Conservation (phyloP, 2,113 vertebrate species). For the Paraplagusia blochii region DNA sequence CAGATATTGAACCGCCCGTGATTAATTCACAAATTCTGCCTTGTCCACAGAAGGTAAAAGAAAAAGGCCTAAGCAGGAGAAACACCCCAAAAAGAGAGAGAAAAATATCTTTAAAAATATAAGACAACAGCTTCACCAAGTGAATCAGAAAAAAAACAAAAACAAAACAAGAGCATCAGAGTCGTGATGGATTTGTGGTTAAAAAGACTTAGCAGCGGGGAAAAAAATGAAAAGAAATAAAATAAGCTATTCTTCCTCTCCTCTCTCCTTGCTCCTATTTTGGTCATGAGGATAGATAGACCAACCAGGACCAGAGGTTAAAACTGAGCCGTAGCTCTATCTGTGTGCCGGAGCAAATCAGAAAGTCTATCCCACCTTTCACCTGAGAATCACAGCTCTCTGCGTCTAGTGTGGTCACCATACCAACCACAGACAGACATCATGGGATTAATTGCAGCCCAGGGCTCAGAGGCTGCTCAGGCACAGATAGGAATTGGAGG, state of each 20-base stretch:
- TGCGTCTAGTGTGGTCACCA: conserved; percentile 68
- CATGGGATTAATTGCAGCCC: conserved; percentile 76
- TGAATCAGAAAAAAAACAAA: conserved; percentile 64
- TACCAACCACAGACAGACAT: conserved; percentile 70
- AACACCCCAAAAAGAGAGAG: conserved; percentile 50
- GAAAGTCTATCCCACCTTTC: conserved; percentile 83
- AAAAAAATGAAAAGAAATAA: conserved; percentile 39
- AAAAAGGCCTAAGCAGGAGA: conserved; percentile 54
- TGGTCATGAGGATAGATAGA: conserved; percentile 60
- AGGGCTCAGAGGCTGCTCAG: conserved; percentile 61
- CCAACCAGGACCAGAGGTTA: conserved; percentile 58
- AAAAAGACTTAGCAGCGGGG: conserved; percentile 31
- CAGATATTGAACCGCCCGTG: conserved; percentile 76
- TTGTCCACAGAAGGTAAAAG: conserved; percentile 66
- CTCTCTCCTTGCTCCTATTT: conserved; percentile 53
- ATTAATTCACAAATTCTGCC: conserved; percentile 77
- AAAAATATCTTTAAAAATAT: conserved; percentile 48
- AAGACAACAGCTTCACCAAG: conserved; percentile 52
- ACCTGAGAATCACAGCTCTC: conserved; percentile 76
- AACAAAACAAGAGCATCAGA: conserved; percentile 20
- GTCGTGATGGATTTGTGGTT: conserved; percentile 18
- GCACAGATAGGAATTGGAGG: conserved; percentile 36
- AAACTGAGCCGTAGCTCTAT: conserved; percentile 77
- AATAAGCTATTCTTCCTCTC: conserved; percentile 50
- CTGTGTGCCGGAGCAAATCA: conserved; percentile 76